Evolutionary conservation across 2,797 vertebrate genomes (phyloP).

Genomic region (Coccyzus lansbergi): DNA sequence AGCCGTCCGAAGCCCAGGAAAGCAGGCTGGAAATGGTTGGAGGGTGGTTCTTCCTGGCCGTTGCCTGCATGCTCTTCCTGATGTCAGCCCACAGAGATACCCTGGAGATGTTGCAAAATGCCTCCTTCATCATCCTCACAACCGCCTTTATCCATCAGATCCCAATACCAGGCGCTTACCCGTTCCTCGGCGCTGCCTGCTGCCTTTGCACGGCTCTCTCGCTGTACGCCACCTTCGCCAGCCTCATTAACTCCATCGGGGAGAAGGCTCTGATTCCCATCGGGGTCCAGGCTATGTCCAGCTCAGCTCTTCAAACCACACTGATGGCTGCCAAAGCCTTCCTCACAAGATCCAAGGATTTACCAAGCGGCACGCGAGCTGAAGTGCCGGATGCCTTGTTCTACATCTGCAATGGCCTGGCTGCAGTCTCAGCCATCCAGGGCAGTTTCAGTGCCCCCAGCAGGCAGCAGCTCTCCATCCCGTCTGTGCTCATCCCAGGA

Average conservation of each 20-base stretch:
- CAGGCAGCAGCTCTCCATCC: constrained; percentile 81
- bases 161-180: constrained; percentile 70
- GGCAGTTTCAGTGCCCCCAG: not conserved
- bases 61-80: constrained; percentile 79
- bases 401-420: constrained; percentile 87
- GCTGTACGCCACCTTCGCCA: constrained; percentile 84
- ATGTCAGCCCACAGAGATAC: constrained; percentile 82
- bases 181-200: constrained; percentile 84
- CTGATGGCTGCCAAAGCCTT: constrained; percentile 41
- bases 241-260: constrained; percentile 88
- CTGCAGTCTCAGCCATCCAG: constrained; percentile 83
- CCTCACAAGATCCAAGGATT: not conserved
- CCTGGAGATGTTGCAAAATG: constrained; percentile 85
- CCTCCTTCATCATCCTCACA: constrained; percentile 82
- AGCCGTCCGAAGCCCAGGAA: not conserved
- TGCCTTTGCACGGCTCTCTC: constrained; percentile 80
- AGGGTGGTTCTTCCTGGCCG: constrained; percentile 87
- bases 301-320: constrained; percentile 64
- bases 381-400: constrained; percentile 84
- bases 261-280: constrained; percentile 87
- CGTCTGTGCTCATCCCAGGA: constrained; percentile 86
- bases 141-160: constrained; percentile 84
- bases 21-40: constrained; percentile 82
- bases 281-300: constrained; percentile 80
- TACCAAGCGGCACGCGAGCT: not conserved